A percentile compares a stretch with the other conserved stretches of the same genome.
These are phyloP conservation scores for Drosophila suzukii DNA, from an alignment of 1,140 invertebrate genomes.

Conservation along the genomic window DNA sequence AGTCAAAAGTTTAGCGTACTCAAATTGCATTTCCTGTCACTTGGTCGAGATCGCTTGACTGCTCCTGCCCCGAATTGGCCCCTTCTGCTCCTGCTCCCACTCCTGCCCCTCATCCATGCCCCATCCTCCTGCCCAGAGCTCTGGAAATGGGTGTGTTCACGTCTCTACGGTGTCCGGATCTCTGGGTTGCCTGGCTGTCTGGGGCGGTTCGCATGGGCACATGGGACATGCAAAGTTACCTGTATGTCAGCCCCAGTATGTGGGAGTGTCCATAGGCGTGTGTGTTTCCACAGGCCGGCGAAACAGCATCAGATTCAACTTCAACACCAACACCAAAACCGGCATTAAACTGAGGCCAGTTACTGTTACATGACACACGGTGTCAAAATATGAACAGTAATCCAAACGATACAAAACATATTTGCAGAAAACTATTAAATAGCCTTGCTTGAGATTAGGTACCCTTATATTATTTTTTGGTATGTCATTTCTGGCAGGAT, in stretches of 20 bases:
- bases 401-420: constrained; percentile 32
- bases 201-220: constrained; percentile 28
- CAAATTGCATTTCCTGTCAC: constrained; percentile 81
- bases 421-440: constrained; percentile 28
- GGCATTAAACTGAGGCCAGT: constrained; percentile 54
- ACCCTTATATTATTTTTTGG: background rate
- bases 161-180: constrained; percentile 46
- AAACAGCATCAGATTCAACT: constrained; percentile 56
- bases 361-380: constrained; percentile 72
- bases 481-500: too few species aligned
- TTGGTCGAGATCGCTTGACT: constrained; percentile 58
- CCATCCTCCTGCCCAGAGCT: constrained; percentile 10
- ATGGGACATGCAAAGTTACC: constrained; percentile 67
- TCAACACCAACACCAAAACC: constrained; percentile 58
- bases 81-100: constrained; percentile 5
- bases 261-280: constrained; percentile 68
- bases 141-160: constrained; percentile 57
- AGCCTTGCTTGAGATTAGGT: constrained; percentile 21
- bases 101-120: background rate
- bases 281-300: constrained; percentile 14
- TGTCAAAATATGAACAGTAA: constrained; percentile 65
- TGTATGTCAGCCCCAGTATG: constrained; percentile 65
- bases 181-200: constrained; percentile 57
- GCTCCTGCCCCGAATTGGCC: constrained; percentile 54
- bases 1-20: constrained; percentile 73